A percentile compares a stretch with the other conserved stretches of the same genome.
Evolutionary conservation across 2,113 vertebrate genomes (phyloP).

Genomic region (Dendropsophus ebraccatus): DNA sequence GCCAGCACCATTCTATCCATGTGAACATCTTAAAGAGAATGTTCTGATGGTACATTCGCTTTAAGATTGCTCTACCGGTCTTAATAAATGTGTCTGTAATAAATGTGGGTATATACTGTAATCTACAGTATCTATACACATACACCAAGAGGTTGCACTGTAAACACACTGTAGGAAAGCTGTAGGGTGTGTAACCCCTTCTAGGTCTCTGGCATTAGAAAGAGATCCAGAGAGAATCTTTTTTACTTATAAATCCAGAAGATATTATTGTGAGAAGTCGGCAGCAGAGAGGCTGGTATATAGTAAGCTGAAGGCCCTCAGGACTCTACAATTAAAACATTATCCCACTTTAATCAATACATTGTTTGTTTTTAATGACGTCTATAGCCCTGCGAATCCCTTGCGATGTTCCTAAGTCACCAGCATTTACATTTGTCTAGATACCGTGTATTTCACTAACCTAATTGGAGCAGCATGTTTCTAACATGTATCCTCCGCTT

Average conservation of each 20-base stretch:
- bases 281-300: not conserved
- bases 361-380: constrained; percentile 1
- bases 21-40: too few relatives aligned
- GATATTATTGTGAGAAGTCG: not conserved
- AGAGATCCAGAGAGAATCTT: not conserved
- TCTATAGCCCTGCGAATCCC: not conserved
- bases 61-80: too few relatives aligned
- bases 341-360: constrained; percentile 30
- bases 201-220: not conserved
- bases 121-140: too few relatives aligned
- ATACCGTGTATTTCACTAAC: not conserved
- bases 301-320: not conserved
- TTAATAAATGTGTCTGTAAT: too few relatives aligned
- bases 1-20: too few relatives aligned
- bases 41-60: too few relatives aligned
- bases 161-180: not conserved
- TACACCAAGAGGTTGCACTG: not conserved
- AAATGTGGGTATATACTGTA: too few relatives aligned
- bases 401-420: not conserved
- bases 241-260: constrained; percentile 8
- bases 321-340: constrained; percentile 14
- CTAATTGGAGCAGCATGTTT: constrained; percentile 23
- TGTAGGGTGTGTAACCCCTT: not conserved
- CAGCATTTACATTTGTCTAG: not conserved
- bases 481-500: constrained; percentile 35